phyloP scores from a whole-genome alignment of 2,113 vertebrate species.

The Urocitellus parryii region DNA sequence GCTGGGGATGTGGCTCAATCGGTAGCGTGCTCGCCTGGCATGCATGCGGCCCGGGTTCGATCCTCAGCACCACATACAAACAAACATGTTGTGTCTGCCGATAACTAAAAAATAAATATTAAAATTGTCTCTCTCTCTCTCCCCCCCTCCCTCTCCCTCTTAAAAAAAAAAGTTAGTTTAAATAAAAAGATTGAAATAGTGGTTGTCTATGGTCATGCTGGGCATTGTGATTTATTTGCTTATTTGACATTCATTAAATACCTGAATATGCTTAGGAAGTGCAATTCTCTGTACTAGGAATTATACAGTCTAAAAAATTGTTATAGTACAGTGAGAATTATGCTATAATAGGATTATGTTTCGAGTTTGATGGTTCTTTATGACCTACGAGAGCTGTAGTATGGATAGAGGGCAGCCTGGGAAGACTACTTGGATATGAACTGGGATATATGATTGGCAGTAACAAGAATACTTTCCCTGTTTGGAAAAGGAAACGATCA shows the following conservation, averaged over 20 bases:
- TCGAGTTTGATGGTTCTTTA: not conserved
- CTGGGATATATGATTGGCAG: not conserved
- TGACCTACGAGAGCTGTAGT: not conserved
- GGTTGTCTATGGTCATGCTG: not conserved
- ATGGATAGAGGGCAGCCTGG: not conserved
- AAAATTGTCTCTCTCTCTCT: too few species aligned
- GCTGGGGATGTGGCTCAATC: too few species aligned
- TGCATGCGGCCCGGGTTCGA: too few species aligned
- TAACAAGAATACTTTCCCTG: not conserved
- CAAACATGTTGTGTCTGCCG: too few species aligned
- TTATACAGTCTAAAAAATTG: too few species aligned
- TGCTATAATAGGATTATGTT: not conserved
- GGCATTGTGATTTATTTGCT: not conserved
- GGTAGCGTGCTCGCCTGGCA: too few species aligned
- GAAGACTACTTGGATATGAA: not conserved
- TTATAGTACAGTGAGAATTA: rapidly evolving
- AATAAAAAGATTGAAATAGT: not conserved
- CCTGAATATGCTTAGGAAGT: not conserved
- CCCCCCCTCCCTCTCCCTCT: too few species aligned
- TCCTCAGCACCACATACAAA: too few species aligned
- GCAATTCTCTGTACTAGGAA: not conserved
- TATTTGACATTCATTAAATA: not conserved
- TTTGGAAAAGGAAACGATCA: not conserved
- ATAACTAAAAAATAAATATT: too few species aligned
- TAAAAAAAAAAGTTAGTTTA: not conserved